Conservation (phyloP, 2,797 vertebrate species). For the Lepus townsendii region DNA sequence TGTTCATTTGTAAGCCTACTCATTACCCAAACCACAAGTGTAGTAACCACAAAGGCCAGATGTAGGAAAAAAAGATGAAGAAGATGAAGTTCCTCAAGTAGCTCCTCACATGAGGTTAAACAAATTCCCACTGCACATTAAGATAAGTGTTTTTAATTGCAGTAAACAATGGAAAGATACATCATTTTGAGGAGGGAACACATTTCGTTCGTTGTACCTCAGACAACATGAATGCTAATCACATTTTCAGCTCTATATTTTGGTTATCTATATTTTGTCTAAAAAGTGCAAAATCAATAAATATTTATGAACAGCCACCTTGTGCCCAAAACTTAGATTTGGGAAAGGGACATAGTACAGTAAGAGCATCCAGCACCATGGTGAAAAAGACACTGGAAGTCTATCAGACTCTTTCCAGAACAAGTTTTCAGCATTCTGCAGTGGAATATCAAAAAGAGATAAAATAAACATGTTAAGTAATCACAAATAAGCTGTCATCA, state of each 20-base stretch:
- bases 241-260: conserved; percentile 27
- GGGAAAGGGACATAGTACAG: neutral
- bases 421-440: neutral
- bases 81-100: neutral
- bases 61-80: conserved; percentile 46
- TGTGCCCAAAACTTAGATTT: neutral
- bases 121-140: neutral
- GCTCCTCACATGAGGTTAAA: conserved; percentile 25
- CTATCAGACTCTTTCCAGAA: conserved; percentile 9
- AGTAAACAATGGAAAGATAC: neutral
- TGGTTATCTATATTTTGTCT: neutral
- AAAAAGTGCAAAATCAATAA: conserved; percentile 15
- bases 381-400: neutral
- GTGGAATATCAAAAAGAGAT: neutral
- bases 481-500: conserved; percentile 31
- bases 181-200: neutral
- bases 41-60: neutral
- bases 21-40: conserved; percentile 27
- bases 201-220: neutral
- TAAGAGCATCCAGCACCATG: neutral
- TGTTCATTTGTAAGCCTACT: conserved; percentile 38
- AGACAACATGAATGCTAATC: conserved; percentile 22
- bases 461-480: neutral
- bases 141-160: conserved; percentile 53
- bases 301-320: conserved; percentile 54